Conservation (phyloP, 2,888 invertebrate species). For the Protonemura montana region DNA sequence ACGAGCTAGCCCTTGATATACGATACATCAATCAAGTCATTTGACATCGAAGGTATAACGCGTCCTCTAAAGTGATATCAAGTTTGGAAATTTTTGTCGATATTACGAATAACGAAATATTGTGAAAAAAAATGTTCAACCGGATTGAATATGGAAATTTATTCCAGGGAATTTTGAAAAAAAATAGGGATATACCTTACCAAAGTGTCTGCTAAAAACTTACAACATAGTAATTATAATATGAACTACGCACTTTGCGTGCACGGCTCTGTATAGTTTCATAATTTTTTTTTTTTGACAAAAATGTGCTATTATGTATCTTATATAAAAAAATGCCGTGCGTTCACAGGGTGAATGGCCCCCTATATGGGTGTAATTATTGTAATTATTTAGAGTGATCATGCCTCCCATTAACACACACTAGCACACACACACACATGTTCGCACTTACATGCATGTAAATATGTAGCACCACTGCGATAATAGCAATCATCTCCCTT, state of each 20-base stretch:
- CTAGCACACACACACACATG: neutral
- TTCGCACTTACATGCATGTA: conserved; percentile 17
- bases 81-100: neutral
- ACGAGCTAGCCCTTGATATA: neutral
- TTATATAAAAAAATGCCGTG: neutral
- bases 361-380: conserved; percentile 1
- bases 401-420: conserved; percentile 17
- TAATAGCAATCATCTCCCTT: neutral
- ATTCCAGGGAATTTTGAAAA: neutral
- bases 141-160: neutral
- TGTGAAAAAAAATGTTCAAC: neutral
- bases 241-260: neutral
- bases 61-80: neutral
- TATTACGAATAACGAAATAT: neutral
- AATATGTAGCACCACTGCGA: neutral
- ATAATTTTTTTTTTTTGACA: neutral
- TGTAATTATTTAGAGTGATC: conserved; percentile 30
- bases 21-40: conserved; percentile 12
- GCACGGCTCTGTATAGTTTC: neutral
- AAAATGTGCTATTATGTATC: neutral
- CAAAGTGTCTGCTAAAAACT: neutral
- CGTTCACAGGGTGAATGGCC: neutral
- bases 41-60: neutral
- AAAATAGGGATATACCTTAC: neutral
- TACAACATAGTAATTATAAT: neutral